Evolutionary conservation across 1,140 invertebrate genomes (phyloP), one percentile per base, ranked within the genome.

Genomic region (Lordiphosa clarofinis): DNA sequence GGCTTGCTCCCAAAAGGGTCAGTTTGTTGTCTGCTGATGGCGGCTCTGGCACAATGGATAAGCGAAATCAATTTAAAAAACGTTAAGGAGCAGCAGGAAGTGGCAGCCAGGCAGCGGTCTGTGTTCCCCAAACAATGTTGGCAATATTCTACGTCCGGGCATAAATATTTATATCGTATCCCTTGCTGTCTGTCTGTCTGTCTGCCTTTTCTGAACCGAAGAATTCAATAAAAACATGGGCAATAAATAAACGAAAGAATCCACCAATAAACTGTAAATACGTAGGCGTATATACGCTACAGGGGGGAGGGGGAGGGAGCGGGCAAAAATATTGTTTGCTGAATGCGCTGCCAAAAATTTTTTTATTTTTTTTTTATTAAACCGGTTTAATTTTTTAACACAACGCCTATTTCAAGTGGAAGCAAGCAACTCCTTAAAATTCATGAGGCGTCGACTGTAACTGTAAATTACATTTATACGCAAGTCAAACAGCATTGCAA

Each of bases 201-300:
- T 36, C 61, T 64, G 60, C 48, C 24, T 28, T 28, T 7, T 6
- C 24, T 28, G 24, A 28, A 28, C 24, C 53, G 59, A 84, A 65
- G 78, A 78, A 84, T 84, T 84, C 78, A 84, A 84, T 84, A 82
- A 84, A 86, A 76, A 75, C 73, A 82, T 78, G 78, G 72, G 64
- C 78, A 84, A 84, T 84, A 84, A 84, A 84, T 84, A 84, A 70
- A 61, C 59, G 21, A 33, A 36, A 40, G 6, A 12, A 44, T 8
- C 28, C 38, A 28, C 33, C 56, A 53, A 57, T 39, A 48, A 68
- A 54, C 56, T 42, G 64, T 67, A 69, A 69, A 60, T 56, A 56
- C 50, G 50, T 69, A 69, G 64, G 64, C 66, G 66, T 69, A 69
- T 44, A 7, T 61, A 54, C 63, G 55, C 56, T 61, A 69, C 48